Evolutionary conservation across 1,140 invertebrate species (phyloP).

Genomic region (Gerris buenoi): DNA sequence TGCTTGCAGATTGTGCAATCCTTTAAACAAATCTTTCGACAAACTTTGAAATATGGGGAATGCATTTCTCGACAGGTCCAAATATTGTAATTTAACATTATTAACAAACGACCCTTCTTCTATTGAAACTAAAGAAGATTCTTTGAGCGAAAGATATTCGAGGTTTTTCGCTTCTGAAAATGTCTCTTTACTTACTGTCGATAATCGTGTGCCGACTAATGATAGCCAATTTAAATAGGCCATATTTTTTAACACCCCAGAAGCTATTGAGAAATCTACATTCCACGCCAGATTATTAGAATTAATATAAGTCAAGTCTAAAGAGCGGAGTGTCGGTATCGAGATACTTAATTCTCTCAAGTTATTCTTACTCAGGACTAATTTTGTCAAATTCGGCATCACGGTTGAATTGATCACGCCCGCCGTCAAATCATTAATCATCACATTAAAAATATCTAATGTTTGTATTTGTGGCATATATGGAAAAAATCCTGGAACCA

Average conservation of each 20-base stretch:
- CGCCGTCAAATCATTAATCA: neutral
- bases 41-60: neutral
- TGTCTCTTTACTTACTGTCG: neutral
- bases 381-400: neutral
- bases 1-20: neutral
- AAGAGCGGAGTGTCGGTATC: neutral
- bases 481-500: neutral
- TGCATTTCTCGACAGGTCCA: neutral
- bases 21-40: neutral
- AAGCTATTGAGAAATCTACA: neutral
- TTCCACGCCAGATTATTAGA: neutral
- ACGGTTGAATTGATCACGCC: neutral
- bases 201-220: neutral
- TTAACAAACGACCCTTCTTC: neutral
- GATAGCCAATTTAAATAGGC: neutral
- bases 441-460: neutral
- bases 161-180: neutral
- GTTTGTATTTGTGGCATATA: neutral
- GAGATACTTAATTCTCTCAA: neutral
- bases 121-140: neutral
- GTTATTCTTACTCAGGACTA: neutral
- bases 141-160: neutral
- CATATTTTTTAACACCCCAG: neutral
- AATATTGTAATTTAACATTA: neutral
- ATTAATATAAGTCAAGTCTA: neutral